A percentile compares a stretch with the other conserved stretches of the same genome.
phyloP scores from a whole-genome alignment of 2,888 invertebrate species.

The Agriopis marginaria region DNA sequence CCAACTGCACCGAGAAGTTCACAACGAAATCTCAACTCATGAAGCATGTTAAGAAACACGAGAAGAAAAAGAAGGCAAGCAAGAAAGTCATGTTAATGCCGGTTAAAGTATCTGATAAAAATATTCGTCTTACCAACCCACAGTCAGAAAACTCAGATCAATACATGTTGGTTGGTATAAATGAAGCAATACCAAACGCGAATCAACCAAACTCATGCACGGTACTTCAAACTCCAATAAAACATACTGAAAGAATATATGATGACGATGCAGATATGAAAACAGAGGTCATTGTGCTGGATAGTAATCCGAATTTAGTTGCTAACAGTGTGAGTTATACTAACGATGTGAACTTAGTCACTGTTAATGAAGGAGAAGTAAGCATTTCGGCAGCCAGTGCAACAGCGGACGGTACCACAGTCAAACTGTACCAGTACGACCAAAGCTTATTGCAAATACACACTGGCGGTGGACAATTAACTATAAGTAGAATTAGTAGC shows the following conservation, averaged over 20 bases:
- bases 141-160: slow-evolving; percentile 32
- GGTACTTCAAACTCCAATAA: slow-evolving; percentile 54
- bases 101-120: slow-evolving; percentile 22
- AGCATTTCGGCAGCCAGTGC: slow-evolving; percentile 57
- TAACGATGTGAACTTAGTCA: slow-evolving; percentile 64
- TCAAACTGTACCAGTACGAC: slow-evolving; percentile 69
- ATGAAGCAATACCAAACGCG: slow-evolving; percentile 12
- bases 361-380: slow-evolving; percentile 64
- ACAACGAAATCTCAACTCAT: slow-evolving; percentile 68
- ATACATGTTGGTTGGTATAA: slow-evolving; percentile 3
- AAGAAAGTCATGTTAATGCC: slow-evolving; percentile 49
- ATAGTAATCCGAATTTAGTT: slow-evolving; percentile 54
- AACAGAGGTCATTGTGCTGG: slow-evolving; percentile 62
- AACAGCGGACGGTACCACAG: slow-evolving; percentile 58
- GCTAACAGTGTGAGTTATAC: slow-evolving; percentile 50
- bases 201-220: slow-evolving; percentile 44
- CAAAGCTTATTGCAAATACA: slow-evolving; percentile 73
- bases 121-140: neutral
- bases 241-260: slow-evolving; percentile 56
- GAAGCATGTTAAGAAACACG: slow-evolving; percentile 68
- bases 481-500: slow-evolving; percentile 73
- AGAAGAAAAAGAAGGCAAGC: slow-evolving; percentile 50
- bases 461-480: slow-evolving; percentile 63
- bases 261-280: slow-evolving; percentile 61
- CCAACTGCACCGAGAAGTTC: slow-evolving; percentile 64